Percentiles rank a stretch among this genome's conserved stretches.
phyloP scores from a whole-genome alignment of 2,113 vertebrate species.

The Bos javanicus region DNA sequence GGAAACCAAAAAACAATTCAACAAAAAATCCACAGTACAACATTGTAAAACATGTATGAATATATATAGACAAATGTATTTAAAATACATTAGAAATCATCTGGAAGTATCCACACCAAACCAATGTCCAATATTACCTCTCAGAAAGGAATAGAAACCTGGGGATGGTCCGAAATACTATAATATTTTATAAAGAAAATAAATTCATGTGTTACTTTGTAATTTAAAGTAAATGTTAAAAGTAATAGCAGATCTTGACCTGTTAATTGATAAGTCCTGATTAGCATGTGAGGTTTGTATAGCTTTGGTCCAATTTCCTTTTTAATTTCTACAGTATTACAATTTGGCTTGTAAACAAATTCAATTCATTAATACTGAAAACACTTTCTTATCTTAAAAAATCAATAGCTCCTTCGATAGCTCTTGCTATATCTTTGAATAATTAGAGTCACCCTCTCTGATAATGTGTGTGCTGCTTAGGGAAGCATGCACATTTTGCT shows the following conservation, averaged over 20 bases:
- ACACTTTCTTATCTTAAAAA: constrained; percentile 41
- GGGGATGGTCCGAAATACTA: neutral
- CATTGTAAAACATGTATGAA: neutral
- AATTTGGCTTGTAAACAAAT: constrained; percentile 26
- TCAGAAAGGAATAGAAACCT: neutral
- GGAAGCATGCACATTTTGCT: constrained; percentile 47
- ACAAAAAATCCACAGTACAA: neutral
- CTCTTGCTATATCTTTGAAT: constrained; percentile 55
- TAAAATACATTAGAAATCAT: neutral
- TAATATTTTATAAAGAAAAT: neutral
- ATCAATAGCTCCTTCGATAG: constrained; percentile 57
- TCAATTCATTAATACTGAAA: constrained; percentile 43
- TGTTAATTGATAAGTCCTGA: neutral
- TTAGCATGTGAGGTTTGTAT: neutral
- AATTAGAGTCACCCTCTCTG: constrained; percentile 49
- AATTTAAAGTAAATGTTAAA: constrained; percentile 30
- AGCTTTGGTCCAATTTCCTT: constrained; percentile 13
- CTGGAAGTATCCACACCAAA: neutral
- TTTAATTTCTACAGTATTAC: constrained; percentile 14
- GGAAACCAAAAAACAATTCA: neutral
- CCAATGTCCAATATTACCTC: neutral
- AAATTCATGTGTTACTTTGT: neutral
- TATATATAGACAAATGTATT: neutral
- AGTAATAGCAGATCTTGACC: neutral
- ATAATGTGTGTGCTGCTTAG: constrained; percentile 49